phyloP scores from a whole-genome alignment of 2,113 vertebrate genomes.

The Tor tambroides region DNA sequence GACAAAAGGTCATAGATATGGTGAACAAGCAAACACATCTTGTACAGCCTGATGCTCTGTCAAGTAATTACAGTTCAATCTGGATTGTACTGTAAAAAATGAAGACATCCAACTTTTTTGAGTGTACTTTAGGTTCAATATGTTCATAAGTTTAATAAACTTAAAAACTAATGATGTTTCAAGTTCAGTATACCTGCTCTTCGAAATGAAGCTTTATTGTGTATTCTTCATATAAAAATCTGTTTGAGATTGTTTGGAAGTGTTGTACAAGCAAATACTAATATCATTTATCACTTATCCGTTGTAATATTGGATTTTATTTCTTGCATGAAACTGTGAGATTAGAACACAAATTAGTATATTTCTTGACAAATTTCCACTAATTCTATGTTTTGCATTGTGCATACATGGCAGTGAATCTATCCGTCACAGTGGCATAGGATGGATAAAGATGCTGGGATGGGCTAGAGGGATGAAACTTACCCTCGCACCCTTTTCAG shows the following conservation, averaged over 20 bases:
- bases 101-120: neutral
- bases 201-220: neutral
- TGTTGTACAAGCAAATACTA: neutral
- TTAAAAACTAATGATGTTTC: neutral
- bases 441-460: constrained; percentile 3
- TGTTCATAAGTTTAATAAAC: neutral
- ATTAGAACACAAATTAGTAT: neutral
- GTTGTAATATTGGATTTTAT: neutral
- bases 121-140: neutral
- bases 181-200: neutral
- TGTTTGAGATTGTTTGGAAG: neutral
- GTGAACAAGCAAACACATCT: constrained; percentile 29
- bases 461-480: constrained; percentile 63
- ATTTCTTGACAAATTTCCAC: neutral
- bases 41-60: neutral
- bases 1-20: constrained; percentile 57
- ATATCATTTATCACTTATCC: neutral
- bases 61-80: neutral
- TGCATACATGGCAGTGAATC: neutral
- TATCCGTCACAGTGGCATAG: neutral
- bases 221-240: neutral
- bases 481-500: constrained; percentile 95
- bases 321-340: neutral
- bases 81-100: neutral
- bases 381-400: neutral